These are phyloP conservation scores for Malacosoma neustria DNA, from an alignment of 2,888 invertebrate species.

Conservation along the genomic window DNA sequence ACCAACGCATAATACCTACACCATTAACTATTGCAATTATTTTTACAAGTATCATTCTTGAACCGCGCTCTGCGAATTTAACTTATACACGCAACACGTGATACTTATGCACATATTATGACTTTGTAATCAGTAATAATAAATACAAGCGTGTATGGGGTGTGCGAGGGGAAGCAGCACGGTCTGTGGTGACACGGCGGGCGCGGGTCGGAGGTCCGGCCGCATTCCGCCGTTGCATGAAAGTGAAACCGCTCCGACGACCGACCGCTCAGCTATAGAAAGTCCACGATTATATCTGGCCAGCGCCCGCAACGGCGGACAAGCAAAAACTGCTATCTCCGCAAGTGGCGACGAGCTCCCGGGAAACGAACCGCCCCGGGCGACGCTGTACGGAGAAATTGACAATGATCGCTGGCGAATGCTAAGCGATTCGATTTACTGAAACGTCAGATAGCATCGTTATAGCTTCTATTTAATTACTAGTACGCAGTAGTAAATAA, in stretches of 20 bases:
- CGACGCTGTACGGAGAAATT: conserved; percentile 46
- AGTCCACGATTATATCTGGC: conserved; percentile 67
- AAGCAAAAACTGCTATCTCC: conserved; percentile 63
- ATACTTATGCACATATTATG: too few species aligned
- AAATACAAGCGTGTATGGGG: background rate
- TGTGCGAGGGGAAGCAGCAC: conserved; percentile 6
- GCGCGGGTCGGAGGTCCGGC: conserved; percentile 69
- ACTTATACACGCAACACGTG: too few species aligned
- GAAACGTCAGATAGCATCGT: conserved; percentile 20
- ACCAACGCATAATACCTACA: too few species aligned
- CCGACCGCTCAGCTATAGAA: conserved; percentile 65
- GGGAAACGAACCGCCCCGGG: conserved; percentile 58
- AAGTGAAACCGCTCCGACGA: conserved; percentile 65
- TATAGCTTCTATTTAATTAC: conserved; percentile 13
- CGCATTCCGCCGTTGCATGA: conserved; percentile 68
- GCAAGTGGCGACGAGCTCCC: conserved; percentile 41
- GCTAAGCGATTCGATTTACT: conserved; percentile 49
- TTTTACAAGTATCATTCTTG: too few species aligned
- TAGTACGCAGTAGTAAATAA: too few species aligned
- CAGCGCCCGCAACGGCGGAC: conserved; percentile 45
- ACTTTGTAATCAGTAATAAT: background rate
- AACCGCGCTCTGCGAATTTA: too few species aligned
- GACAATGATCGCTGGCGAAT: conserved; percentile 40
- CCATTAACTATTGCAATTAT: too few species aligned
- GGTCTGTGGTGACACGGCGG: conserved; percentile 34